Conservation (phyloP, 2,113 vertebrate species). For the Probosciger aterrimus region DNA sequence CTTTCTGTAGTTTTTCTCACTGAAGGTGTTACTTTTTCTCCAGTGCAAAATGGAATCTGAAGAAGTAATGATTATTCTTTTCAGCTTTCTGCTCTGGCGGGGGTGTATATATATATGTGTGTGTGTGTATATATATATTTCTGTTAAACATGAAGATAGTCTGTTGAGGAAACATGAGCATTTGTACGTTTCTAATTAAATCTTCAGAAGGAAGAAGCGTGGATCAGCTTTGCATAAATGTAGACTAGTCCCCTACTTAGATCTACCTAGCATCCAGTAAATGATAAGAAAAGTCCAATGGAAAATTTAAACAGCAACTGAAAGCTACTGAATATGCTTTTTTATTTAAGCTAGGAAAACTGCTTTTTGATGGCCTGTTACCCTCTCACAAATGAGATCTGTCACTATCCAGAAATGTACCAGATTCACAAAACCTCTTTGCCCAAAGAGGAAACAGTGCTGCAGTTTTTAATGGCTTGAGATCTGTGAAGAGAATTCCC, state of each 20-base stretch:
- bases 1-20: neutral
- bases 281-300: neutral
- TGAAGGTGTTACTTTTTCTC: neutral
- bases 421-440: neutral
- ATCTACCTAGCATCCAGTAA: neutral
- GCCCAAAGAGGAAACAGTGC: neutral
- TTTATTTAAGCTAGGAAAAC: neutral
- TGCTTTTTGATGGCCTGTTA: neutral
- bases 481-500: neutral
- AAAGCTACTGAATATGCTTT: neutral
- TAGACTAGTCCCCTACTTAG: neutral
- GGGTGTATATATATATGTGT: rapidly evolving
- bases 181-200: neutral
- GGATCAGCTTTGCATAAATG: neutral
- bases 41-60: neutral
- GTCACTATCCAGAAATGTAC: neutral
- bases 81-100: neutral
- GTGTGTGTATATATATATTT: neutral
- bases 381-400: neutral
- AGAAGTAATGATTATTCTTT: neutral
- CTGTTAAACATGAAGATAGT: neutral
- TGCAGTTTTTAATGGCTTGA: neutral
- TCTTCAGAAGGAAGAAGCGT: neutral
- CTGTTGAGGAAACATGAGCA: neutral
- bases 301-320: neutral